Evolutionary conservation across 2,797 vertebrate genomes (phyloP), one percentile per base, ranked within the genome.

Genomic region (Glyptemys insculpta): DNA sequence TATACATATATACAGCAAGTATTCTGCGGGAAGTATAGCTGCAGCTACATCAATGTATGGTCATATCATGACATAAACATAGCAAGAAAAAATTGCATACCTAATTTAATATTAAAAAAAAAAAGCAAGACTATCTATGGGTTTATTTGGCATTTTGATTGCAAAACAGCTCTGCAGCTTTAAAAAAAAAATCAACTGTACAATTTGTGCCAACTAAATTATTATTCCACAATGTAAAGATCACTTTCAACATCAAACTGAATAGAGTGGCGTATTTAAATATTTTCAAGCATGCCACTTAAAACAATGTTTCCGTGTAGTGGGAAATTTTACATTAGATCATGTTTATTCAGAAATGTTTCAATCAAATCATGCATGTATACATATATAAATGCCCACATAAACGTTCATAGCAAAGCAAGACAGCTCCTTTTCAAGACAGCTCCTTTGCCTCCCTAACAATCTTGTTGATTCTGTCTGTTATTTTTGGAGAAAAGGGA

Each of bases 401-500:
- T 3, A 19, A 11, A 80, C 6, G 3, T 50, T 53, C 31, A 50
- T 14, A 78, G 34, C 50, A 37, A 34, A 50, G 44, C 50, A 50
- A 16, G 50, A 16, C 50, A 50, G 50, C 50, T 50, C 50, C 50
- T 94, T 88, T 89, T 89, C 81, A 88, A 95, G 95, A 89, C 86
- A 34, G 52, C 54, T 76, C 72, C 57, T 91, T 57, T 68, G 87
- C 92, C 90, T 96, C 92, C 86, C 90, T 94, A 62, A 81, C 81
- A 50, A 2, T 52, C 72, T 93, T 90, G 84, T 88, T 92, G 91
- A 93, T 79, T 86, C 90, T 50, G 81, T 87, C 86, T 27, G 85
- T 97, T 97, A 97, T 97, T 97, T 84, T 80, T 91, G 57, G 88
- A 92, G 91, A 96, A 97, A 94, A 49, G 41, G 85, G 65, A 82